Evolutionary conservation across 2,888 invertebrate species (phyloP).

Genomic region (Megaustenia siamemsis): DNA sequence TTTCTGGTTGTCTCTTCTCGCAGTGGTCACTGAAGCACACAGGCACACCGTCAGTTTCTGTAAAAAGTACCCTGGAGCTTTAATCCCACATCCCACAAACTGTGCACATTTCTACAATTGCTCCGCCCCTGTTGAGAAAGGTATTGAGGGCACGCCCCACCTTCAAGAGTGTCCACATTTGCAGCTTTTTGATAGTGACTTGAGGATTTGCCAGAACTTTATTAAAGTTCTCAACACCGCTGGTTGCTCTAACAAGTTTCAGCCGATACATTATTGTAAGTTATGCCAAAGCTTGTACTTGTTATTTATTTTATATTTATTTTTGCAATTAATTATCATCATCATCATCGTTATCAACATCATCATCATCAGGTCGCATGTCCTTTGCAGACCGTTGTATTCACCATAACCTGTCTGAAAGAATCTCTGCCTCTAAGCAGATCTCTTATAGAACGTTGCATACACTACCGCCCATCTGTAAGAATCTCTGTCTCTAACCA

Average conservation of each 20-base stretch:
- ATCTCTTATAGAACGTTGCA: no score
- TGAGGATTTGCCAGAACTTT: slow-evolving; percentile 62
- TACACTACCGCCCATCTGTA: no score
- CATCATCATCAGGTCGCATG: no score
- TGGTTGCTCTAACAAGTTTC: slow-evolving; percentile 41
- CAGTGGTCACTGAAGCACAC: slow-evolving; percentile 37
- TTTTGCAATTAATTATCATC: no score
- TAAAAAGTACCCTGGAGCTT: slow-evolving; percentile 60
- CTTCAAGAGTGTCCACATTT: slow-evolving; percentile 67
- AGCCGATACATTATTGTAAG: slow-evolving; percentile 54
- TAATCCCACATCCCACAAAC: slow-evolving; percentile 64
- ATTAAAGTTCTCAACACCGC: slow-evolving; percentile 57
- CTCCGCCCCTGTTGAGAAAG: slow-evolving; percentile 15
- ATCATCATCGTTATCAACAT: no score
- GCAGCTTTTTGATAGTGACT: slow-evolving; percentile 62
- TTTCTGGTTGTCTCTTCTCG: no score
- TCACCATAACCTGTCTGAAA: no score
- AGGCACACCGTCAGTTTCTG: slow-evolving; percentile 60
- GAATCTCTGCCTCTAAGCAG: no score
- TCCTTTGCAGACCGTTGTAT: no score
- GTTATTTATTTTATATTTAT: no score
- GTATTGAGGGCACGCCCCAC: neutral
- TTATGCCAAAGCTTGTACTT: neutral
- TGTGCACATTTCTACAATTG: slow-evolving; percentile 72
- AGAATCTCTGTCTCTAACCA: no score